Conservation (phyloP, 2,797 vertebrate genomes). For the Hyperoplus lanceolatus region DNA sequence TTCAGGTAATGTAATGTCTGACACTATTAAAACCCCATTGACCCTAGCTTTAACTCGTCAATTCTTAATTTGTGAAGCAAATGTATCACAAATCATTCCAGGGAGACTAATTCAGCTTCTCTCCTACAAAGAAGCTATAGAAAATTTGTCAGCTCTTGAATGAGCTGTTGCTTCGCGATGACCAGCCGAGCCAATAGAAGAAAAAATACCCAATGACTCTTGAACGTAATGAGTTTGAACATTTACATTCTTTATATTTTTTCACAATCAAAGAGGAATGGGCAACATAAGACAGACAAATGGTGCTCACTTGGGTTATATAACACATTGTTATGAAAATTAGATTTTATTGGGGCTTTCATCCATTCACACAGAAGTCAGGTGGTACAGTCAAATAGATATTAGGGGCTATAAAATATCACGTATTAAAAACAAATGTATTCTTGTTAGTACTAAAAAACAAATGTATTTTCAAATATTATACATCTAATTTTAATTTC, state of each 20-base stretch:
- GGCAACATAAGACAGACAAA: not conserved
- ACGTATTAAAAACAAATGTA: not conserved
- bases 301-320: not conserved
- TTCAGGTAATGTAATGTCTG: conserved; percentile 38
- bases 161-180: not conserved
- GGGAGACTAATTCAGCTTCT: conserved; percentile 15
- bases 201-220: not conserved
- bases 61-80: conserved; percentile 25
- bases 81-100: conserved; percentile 13
- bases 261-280: conserved; percentile 1
- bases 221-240: not conserved
- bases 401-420: not conserved
- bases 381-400: not conserved
- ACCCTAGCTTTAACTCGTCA: conserved; percentile 9
- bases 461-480: not conserved
- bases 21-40: conserved; percentile 30
- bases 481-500: not conserved
- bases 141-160: not conserved
- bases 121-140: not conserved
- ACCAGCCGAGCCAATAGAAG: not conserved
- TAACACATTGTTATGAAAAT: conserved; percentile 1
- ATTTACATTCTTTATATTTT: not conserved
- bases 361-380: not conserved
- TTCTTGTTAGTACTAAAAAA: not conserved
- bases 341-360: not conserved